Base-by-base conservation (phyloP, 2,113 vertebrate genomes). In the Heterocephalus glaber region DNA sequence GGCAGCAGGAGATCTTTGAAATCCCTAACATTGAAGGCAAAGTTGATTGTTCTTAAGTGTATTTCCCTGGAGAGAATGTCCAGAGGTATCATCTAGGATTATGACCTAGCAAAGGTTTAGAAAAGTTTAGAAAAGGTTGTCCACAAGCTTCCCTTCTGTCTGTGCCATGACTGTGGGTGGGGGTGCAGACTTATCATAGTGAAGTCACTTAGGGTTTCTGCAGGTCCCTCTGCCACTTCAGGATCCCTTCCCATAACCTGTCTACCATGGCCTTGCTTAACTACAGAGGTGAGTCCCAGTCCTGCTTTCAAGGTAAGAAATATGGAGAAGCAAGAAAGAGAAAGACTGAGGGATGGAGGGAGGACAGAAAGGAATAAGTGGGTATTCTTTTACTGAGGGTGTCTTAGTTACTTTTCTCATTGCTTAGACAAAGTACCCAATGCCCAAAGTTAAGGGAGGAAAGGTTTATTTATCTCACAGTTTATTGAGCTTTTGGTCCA, bases 221-320 rank as follows among this genome's bases (percentile, higher is more conserved):
- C 35, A 85, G 11, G 16, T 38, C 6, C 4, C 3, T 24, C 3
- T 38, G 0, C 7, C 38, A 33, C 17, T 77, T 44, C 1, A 3
- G 44, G 58, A 38, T 9, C 4, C n/a, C 0, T 77, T 24, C 70
- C 17, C 7, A 1, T 44, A 24, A 88, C 22, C 3, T 33, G 28
- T 20, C 3, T 12, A 7, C 35, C 30, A 41, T 61, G 56, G 52
- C 30, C 49, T 8, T 14, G 7, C 89, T 44, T 66, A 30, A 77
- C 74, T 63, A 8, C 30, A 81, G 63, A 24, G 2, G 5, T 38
- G 33, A 89, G 49, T 28, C 11, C n/a, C 41, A 83, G 26, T 20
- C 28, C 86, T 35, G 9, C 61, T 74, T 98, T 98, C 97, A 98
- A 99, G 98, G 98, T 98, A 94, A 98, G 97, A n/a, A 63, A 44